Base-by-base conservation (phyloP, 2,888 invertebrate genomes). In the Lithophane semibrunnea region DNA sequence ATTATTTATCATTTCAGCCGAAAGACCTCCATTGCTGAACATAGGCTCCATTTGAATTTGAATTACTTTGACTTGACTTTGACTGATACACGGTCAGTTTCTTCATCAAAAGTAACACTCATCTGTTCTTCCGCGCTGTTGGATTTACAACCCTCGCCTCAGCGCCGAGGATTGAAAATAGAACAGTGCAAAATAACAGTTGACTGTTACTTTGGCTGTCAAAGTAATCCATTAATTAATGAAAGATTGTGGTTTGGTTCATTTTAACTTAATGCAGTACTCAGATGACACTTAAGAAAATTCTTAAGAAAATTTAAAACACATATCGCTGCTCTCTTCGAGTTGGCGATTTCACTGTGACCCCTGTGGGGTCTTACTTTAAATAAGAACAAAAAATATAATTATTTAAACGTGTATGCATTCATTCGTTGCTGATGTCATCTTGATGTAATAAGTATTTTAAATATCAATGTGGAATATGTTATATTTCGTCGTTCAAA, bases 301-400 rank as follows among this genome's bases (percentile, higher is more conserved):
- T 24, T 60, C 29, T 8, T n/a, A n/a, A n/a, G n/a, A n/a, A n/a
- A n/a, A 16, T 29, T 29, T 16, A 24, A 47, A 24, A 8, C 37
- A 47, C 4, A 47, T 52, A 16, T 61, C 63, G 54, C 52, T 75
- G 29, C 44, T 75, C 61, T n/a, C n/a, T 44, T 47, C 47, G 58
- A 65, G 49, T 66, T n/a, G 66, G 66, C 2, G 65, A 66, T 77
- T 42, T 66, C 29, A 18, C 12, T 60, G 44, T 66, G 76, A 66
- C 76, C 77, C 44, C 76, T 52, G 42, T 76, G 76, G 76, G 76
- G 77, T 76, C 56, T 77, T 44, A n/a, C 7, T 42, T 42, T 47
- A 37, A n/a, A 47, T 47, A 56, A 8, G 10, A 49, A 18, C 7
- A 61, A 63, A 29, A 52, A 18, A n/a, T 7, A 54, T 52, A 69